These are phyloP conservation scores for Yponomeuta cagnagella DNA, from an alignment of 2,888 invertebrate genomes.

Conservation along the genomic window DNA sequence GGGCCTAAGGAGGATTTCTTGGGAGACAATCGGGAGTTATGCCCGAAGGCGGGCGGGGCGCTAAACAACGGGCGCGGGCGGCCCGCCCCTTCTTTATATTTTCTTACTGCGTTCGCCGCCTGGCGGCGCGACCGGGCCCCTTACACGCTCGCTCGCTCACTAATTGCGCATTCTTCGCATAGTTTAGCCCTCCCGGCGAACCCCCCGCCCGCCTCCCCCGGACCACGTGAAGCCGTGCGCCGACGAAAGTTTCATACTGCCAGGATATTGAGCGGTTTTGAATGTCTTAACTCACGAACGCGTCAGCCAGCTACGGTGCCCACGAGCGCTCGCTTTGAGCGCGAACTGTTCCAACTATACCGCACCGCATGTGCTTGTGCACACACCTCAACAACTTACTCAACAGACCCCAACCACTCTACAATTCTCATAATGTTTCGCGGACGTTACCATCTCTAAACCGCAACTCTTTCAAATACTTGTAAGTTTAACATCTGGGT, in stretches of 20 bases:
- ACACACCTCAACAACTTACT: constrained; percentile 28
- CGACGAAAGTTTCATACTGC: constrained; percentile 74
- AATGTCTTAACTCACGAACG: constrained; percentile 76
- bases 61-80: constrained; percentile 73
- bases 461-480: no score
- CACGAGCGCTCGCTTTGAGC: constrained; percentile 53
- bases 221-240: constrained; percentile 75
- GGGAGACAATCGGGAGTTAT: constrained; percentile 76
- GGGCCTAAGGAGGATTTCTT: constrained; percentile 70
- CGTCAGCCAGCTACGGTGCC: constrained; percentile 46
- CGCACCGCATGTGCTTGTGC: constrained; percentile 35
- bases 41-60: constrained; percentile 73
- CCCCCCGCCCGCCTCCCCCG: constrained; percentile 65
- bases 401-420: constrained; percentile 14
- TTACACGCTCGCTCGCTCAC: constrained; percentile 86
- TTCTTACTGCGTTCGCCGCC: constrained; percentile 79
- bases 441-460: background rate
- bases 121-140: constrained; percentile 77
- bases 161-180: constrained; percentile 98
- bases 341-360: constrained; percentile 58
- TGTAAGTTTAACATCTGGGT: no score
- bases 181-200: constrained; percentile 86
- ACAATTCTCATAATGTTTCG: background rate
- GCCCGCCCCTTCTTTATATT: constrained; percentile 82
- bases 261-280: constrained; percentile 76